These are phyloP conservation scores for Girardia tigrina DNA, from an alignment of 2,888 invertebrate genomes.

Conservation along the genomic window DNA sequence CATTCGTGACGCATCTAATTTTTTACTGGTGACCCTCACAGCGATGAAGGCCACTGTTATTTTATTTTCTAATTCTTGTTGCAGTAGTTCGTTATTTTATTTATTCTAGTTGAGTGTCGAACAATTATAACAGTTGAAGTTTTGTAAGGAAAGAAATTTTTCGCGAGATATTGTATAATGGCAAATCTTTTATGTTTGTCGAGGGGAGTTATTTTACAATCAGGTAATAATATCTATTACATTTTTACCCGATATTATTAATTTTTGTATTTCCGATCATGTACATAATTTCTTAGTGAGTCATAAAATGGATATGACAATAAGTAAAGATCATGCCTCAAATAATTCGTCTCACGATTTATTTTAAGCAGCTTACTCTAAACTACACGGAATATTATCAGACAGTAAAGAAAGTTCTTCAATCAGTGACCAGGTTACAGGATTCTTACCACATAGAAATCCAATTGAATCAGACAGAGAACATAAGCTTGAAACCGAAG, in stretches of 20 bases:
- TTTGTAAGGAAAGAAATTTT: too few species aligned
- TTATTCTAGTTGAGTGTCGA: too few species aligned
- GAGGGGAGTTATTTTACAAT: background rate
- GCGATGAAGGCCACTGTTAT: background rate
- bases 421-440: background rate
- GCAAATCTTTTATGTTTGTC: background rate
- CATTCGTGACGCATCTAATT: background rate
- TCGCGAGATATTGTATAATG: background rate
- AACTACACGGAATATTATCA: constrained; percentile 3
- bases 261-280: constrained; percentile 11
- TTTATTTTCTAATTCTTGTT: too few species aligned
- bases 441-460: background rate
- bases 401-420: constrained; percentile 2
- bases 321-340: constrained; percentile 12
- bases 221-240: constrained; percentile 7
- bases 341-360: constrained; percentile 12
- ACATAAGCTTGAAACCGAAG: background rate
- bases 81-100: too few species aligned
- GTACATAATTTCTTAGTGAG: constrained; percentile 14
- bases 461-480: constrained; percentile 2
- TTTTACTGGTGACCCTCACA: background rate
- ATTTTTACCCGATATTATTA: constrained; percentile 3
- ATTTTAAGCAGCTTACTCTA: background rate
- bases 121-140: too few species aligned
- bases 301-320: background rate